Percentiles rank a stretch among this genome's conserved stretches.
These are phyloP conservation scores for Toxotes lorentzi DNA, from an alignment of 2,797 vertebrate genomes.

Conservation along the genomic window DNA sequence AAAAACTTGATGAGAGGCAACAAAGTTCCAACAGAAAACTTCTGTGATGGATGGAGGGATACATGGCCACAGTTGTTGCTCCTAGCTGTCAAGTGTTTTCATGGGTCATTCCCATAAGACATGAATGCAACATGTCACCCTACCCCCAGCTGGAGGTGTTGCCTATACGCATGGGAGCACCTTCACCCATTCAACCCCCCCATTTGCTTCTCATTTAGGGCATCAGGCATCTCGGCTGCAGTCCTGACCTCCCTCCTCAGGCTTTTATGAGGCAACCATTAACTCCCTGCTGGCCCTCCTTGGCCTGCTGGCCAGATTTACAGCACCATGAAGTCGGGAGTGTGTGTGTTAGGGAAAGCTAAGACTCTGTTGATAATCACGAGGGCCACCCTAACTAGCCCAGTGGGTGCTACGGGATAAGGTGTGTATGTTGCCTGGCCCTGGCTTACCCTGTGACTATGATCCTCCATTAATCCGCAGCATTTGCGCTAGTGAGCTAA, in stretches of 20 bases:
- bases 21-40: background rate
- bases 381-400: conserved; percentile 61
- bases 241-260: conserved; percentile 82
- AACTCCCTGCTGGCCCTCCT: conserved; percentile 79
- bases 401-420: conserved; percentile 53
- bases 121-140: conserved; percentile 31
- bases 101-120: conserved; percentile 24
- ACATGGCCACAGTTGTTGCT: background rate
- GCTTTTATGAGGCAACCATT: conserved; percentile 85
- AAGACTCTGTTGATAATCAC: conserved; percentile 62
- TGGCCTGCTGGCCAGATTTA: conserved; percentile 80
- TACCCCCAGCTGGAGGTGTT: conserved; percentile 39
- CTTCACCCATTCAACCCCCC: conserved; percentile 48
- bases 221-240: conserved; percentile 78
- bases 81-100: conserved; percentile 20
- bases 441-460: conserved; percentile 68
- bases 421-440: conserved; percentile 64
- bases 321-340: conserved; percentile 62
- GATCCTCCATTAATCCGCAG: conserved; percentile 76
- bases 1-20: background rate
- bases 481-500: conserved; percentile 75
- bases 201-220: conserved; percentile 85
- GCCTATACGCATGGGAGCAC: conserved; percentile 45
- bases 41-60: background rate
- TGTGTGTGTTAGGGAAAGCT: conserved; percentile 42